Evolutionary conservation across 2,797 vertebrate species (phyloP).

Genomic region (Sebastes hopkinsi): DNA sequence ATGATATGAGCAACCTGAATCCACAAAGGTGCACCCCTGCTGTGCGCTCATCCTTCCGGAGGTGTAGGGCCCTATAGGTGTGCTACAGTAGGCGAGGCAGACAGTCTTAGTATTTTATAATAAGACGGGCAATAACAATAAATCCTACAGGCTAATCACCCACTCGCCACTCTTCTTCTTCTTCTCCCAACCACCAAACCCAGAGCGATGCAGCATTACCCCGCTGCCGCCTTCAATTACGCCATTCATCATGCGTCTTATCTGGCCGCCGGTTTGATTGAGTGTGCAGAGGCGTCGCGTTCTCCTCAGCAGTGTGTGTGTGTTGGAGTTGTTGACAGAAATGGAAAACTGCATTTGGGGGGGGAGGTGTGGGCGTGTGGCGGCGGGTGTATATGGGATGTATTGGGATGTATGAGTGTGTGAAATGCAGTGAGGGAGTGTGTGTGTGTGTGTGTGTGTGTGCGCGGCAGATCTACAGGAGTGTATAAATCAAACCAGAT

Average conservation of each 20-base stretch:
- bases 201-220: slow-evolving; percentile 72
- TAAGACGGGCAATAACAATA: slow-evolving; percentile 81
- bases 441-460: not conserved
- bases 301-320: slow-evolving; percentile 36
- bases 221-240: slow-evolving; percentile 75
- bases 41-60: slow-evolving; percentile 21
- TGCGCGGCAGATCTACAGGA: slow-evolving; percentile 45
- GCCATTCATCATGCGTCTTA: slow-evolving; percentile 82
- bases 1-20: not conserved
- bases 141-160: slow-evolving; percentile 81
- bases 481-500: slow-evolving; percentile 80
- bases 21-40: slow-evolving; percentile 5
- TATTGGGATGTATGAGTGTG: slow-evolving; percentile 48
- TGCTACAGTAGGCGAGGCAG: slow-evolving; percentile 40
- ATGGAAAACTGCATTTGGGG: slow-evolving; percentile 62
- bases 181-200: slow-evolving; percentile 46
- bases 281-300: slow-evolving; percentile 63
- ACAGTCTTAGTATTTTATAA: slow-evolving; percentile 75
- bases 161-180: slow-evolving; percentile 51
- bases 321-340: slow-evolving; percentile 53
- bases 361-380: slow-evolving; percentile 9
- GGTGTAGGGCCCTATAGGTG: slow-evolving; percentile 12
- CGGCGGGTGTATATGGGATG: slow-evolving; percentile 34
- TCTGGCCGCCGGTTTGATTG: slow-evolving; percentile 72
- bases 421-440: slow-evolving; percentile 4